Evolutionary conservation across 1,140 invertebrate genomes (phyloP), one percentile per base, ranked within the genome.

Genomic region (Capitella teleta): DNA sequence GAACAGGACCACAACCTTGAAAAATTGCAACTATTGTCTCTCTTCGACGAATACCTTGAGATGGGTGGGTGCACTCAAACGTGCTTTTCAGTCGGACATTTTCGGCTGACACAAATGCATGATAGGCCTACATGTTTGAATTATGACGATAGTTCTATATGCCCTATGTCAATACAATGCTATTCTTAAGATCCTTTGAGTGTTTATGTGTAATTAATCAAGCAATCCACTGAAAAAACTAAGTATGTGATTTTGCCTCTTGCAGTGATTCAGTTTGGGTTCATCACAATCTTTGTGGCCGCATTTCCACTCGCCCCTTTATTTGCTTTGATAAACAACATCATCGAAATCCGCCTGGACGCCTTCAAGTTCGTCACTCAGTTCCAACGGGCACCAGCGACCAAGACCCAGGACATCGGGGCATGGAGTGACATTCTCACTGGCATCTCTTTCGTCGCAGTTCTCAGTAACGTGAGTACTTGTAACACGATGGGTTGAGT

Each of bases 331-430:
- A 68, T 89, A 2, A 89, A 89, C 67, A 90, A 89, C 62, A 78
- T 86, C 54, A 72, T 89, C 1, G 86, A 89, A 66, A 84, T 90
- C 51, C 74, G 86, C 25, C 66, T 85, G 19, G 86, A 89, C 66
- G 85, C 86, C n/a, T 81, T 82, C 59, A 89, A 88, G 66, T 84
- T 89, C 61, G 76, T 87, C 26, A 81, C 80, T 56, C 79, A 85
- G 26, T 57, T 87, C 0, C 67, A 88, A 47, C 74, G 92, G 19
- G 89, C 91, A 0, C 62, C 93, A 14, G 86, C 88, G 0, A 85
- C 92, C 63, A 75, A 86, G 42, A 84, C 88, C 0, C 84, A 89
- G 60, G 85, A 91, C 72, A 95, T 95, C 55, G 91, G 90, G 12
- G 41, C 38, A 24, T 53, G 52, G 52, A 30, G 43, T 24, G n/a